Percentiles rank a stretch among this genome's conserved stretches.
Conservation (phyloP, 2,113 vertebrate species). For the Mionectes macconnelli region DNA sequence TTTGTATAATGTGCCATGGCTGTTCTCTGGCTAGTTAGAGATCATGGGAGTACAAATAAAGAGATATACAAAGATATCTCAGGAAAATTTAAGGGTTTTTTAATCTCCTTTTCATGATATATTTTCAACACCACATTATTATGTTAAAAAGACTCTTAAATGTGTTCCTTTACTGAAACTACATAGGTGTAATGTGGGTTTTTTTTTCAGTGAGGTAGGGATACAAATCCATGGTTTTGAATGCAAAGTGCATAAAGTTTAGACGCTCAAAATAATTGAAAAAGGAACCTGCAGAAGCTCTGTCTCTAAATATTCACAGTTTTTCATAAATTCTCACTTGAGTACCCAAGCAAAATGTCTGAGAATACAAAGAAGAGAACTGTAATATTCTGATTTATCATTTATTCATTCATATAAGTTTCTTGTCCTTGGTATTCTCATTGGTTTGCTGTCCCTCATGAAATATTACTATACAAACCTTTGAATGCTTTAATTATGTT, state of each 20-base stretch:
- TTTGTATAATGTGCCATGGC: fast-evolving
- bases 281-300: background rate
- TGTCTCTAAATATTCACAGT: background rate
- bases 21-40: background rate
- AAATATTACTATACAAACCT: background rate
- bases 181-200: background rate
- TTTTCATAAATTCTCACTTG: background rate
- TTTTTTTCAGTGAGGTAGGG: background rate
- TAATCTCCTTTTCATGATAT: background rate
- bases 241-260: fast-evolving
- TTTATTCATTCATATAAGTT: background rate
- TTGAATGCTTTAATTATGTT: background rate
- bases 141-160: background rate
- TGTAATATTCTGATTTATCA: background rate
- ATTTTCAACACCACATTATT: background rate
- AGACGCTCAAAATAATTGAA: background rate
- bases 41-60: background rate
- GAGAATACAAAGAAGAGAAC: background rate
- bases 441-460: background rate
- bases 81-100: background rate
- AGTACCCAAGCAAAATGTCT: background rate
- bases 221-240: background rate
- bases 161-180: background rate
- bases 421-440: background rate
- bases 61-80: background rate